phyloP scores from a whole-genome alignment of 2,113 vertebrate genomes.

The Tringa solitaria region DNA sequence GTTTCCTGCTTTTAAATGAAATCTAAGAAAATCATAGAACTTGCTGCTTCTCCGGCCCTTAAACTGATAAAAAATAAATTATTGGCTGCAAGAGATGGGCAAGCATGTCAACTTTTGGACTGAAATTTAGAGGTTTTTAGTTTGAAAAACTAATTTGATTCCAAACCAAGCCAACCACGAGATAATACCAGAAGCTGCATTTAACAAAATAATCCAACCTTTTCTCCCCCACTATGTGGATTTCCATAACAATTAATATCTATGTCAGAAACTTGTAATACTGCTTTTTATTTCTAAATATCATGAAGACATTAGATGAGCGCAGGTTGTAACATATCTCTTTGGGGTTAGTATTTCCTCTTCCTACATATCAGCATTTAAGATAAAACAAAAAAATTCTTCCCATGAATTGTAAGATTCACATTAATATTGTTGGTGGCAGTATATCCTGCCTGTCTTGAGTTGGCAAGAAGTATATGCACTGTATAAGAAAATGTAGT shows the following conservation, averaged over 20 bases:
- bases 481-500: neutral
- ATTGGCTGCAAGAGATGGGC: neutral
- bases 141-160: neutral
- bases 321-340: neutral
- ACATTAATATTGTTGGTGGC: neutral
- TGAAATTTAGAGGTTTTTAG: neutral
- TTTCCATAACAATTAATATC: neutral
- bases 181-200: neutral
- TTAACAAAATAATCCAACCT: neutral
- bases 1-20: neutral
- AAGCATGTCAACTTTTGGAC: neutral
- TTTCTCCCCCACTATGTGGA: neutral
- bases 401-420: neutral
- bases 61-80: neutral
- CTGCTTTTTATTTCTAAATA: neutral
- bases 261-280: neutral
- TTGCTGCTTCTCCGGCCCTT: neutral
- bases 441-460: neutral
- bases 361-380: neutral
- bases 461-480: neutral
- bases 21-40: neutral
- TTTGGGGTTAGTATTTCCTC: neutral
- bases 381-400: neutral
- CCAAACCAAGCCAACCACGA: neutral
- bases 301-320: rapidly evolving